Conservation (phyloP, 2,113 vertebrate species). For the Nesospiza acunhae region DNA sequence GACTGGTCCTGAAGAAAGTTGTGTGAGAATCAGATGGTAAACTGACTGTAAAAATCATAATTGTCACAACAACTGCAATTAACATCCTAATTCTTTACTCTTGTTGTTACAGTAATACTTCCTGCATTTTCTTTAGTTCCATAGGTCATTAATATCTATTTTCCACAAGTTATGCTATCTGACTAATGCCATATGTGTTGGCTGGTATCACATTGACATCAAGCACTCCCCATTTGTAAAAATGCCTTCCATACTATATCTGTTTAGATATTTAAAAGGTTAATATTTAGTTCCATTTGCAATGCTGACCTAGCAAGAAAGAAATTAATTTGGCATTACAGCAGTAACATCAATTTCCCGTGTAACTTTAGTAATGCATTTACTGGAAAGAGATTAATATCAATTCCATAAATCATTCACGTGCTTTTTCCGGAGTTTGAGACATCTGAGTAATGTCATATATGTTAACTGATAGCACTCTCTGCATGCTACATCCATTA, state of each 20-base stretch:
- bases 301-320: slow-evolving; percentile 86
- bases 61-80: neutral
- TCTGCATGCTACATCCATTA: slow-evolving; percentile 82
- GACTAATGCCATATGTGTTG: neutral
- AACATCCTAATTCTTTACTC: neutral
- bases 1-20: neutral
- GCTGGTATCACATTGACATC: neutral
- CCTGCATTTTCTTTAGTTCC: neutral
- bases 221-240: slow-evolving; percentile 25
- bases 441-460: slow-evolving; percentile 84
- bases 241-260: slow-evolving; percentile 33
- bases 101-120: neutral
- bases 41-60: neutral
- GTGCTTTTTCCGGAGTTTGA: slow-evolving; percentile 84
- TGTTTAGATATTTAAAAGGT: slow-evolving; percentile 75
- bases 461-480: slow-evolving; percentile 88
- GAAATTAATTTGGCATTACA: slow-evolving; percentile 87
- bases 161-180: neutral
- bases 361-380: slow-evolving; percentile 92
- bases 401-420: slow-evolving; percentile 98
- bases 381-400: slow-evolving; percentile 97
- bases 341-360: slow-evolving; percentile 86
- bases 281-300: slow-evolving; percentile 80
- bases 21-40: neutral
- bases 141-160: neutral